Conservation (phyloP, 2,797 vertebrate genomes). For the Lophius americanus region DNA sequence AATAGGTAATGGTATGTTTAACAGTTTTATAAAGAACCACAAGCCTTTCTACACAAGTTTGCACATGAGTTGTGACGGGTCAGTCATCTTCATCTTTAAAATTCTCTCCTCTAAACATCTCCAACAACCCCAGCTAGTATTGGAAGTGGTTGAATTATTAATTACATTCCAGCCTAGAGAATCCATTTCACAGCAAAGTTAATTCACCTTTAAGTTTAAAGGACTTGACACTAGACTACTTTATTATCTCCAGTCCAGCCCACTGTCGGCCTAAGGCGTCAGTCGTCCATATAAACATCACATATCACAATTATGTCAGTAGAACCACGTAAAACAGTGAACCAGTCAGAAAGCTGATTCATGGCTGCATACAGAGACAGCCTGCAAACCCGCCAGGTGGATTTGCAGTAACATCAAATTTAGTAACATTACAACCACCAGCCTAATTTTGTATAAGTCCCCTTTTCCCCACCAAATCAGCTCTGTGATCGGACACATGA, state of each 20-base stretch:
- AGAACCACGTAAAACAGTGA: conserved; percentile 16
- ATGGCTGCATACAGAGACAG: conserved; percentile 29
- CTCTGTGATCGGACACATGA: no score
- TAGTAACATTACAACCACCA: no score
- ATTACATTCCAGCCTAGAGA: neutral
- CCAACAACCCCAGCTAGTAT: neutral
- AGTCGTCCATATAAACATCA: conserved; percentile 26
- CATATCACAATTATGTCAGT: conserved; percentile 32
- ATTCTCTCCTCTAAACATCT: conserved; percentile 2
- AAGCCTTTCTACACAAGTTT: neutral
- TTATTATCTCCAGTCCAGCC: conserved; percentile 27
- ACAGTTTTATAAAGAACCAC: neutral
- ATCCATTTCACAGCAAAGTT: neutral
- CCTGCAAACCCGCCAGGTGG: conserved; percentile 17
- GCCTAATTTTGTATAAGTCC: no score
- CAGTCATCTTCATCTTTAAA: neutral
- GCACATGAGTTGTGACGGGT: no score
- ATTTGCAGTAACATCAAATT: conserved; percentile 23
- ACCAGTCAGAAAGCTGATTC: conserved; percentile 37
- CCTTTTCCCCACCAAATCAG: no score
- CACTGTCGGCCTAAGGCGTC: conserved; percentile 16
- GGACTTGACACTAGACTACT: conserved; percentile 16
- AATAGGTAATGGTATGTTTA: no score
- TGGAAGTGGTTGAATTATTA: conserved; percentile 1
- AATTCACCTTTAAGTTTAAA: neutral